Percentiles rank a stretch among this genome's conserved stretches.
phyloP scores from a whole-genome alignment of 2,113 vertebrate species.

The Psittacus erithacus region DNA sequence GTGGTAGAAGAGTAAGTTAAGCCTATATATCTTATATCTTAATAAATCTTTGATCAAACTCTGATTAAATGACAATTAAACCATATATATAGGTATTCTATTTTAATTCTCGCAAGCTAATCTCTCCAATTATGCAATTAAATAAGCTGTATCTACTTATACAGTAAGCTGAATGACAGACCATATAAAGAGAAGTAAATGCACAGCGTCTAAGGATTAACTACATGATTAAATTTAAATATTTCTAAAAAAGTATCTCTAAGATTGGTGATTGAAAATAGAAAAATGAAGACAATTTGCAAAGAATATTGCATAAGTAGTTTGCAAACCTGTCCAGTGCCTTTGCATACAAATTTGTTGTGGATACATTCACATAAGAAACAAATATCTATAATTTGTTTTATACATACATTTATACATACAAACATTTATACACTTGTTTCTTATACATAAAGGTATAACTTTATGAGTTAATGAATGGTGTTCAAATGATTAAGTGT shows the following conservation, averaged over 20 bases:
- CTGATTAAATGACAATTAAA: background rate
- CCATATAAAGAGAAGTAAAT: background rate
- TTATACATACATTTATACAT: too few species aligned
- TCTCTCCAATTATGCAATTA: background rate
- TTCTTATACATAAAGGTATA: background rate
- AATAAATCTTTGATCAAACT: background rate
- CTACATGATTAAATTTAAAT: background rate
- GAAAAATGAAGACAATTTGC: background rate
- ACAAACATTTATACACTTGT: too few species aligned
- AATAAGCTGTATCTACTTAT: background rate
- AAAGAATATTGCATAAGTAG: background rate
- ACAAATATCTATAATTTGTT: background rate
- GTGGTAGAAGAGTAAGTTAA: background rate
- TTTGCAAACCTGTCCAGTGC: background rate
- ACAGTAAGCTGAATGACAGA: background rate
- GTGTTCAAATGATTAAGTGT: background rate
- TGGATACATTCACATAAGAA: background rate
- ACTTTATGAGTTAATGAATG: background rate
- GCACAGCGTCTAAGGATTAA: background rate
- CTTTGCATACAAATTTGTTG: background rate
- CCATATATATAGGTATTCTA: background rate
- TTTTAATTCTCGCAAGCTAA: constrained; percentile 1
- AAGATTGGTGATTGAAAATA: background rate
- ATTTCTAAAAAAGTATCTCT: background rate
- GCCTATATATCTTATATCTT: background rate